Base-by-base conservation (phyloP, 2,113 vertebrate genomes). In the Callospermophilus lateralis region DNA sequence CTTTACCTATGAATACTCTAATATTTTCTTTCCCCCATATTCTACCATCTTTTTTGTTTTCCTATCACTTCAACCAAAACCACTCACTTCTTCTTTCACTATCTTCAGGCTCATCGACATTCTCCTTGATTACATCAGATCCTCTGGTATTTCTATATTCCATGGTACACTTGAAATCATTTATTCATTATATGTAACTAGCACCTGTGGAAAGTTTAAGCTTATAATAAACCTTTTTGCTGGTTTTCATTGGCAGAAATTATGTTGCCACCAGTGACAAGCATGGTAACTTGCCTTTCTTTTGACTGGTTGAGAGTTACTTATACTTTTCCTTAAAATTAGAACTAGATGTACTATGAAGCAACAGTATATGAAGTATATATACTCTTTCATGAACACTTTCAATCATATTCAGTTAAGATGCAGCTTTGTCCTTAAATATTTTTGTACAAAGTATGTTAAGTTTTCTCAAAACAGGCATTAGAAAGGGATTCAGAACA, bases 401-500 rank as follows among this genome's bases (percentile, higher is more conserved):
- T 74, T 86, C 30, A 63, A 70, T 93, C 26, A 15, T 84, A 83
- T 58, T 48, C 6, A 78, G 48, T 58, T 90, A 79, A 90, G 45
- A 22, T 53, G 93, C 26, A 72, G 42, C 8, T 72, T 61, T 73
- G 32, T 74, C 74, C 53, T 92, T 61, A 89, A 67, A 34, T 73
- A 68, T 89, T 72, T 72, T 85, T 72, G 24, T n/a, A 74, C 9
- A 94, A 84, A 94, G 16, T 63, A 53, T 42, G 34, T 81, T 90
- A 79, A 34, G 34, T 90, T 96, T 81, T 87, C 37, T 95, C 42
- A 85, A 89, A 32, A 45, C 9, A 79, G 2, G 3, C 10, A 72
- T 74, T 63, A 85, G 34, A 45, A 76, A 96, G 39, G 74, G n/a
- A n/a, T 95, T 92, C 78, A 89, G 68, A 96, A 87, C 26, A 73